These are phyloP conservation scores for Lota lota DNA, from an alignment of 2,113 vertebrate genomes.

Conservation along the genomic window DNA sequence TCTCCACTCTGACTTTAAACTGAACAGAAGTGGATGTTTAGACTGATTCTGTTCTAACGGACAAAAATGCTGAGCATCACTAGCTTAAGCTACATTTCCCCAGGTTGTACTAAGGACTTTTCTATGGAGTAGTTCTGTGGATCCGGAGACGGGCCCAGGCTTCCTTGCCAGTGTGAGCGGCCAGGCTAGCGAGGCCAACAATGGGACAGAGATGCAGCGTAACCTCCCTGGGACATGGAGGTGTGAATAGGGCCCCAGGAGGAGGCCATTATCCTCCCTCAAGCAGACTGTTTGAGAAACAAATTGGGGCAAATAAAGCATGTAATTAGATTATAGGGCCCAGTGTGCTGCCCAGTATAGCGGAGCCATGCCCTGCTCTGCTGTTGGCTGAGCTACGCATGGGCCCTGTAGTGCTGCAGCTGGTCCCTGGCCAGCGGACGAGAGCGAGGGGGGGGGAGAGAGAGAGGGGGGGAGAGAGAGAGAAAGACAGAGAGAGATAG, in stretches of 20 bases:
- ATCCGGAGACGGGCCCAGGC: background rate
- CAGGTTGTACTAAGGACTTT: too few relatives aligned
- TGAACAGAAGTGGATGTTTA: too few relatives aligned
- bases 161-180: background rate
- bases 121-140: too few relatives aligned
- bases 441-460: constrained; percentile 46
- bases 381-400: constrained; percentile 42
- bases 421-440: constrained; percentile 36
- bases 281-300: constrained; percentile 95
- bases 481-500: too few relatives aligned
- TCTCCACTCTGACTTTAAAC: too few relatives aligned
- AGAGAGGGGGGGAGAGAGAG: constrained; percentile 23
- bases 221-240: constrained; percentile 73
- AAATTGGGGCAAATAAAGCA: constrained; percentile 98
- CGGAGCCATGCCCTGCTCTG: constrained; percentile 16
- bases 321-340: constrained; percentile 95
- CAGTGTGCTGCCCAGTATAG: constrained; percentile 54
- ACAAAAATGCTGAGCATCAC: too few relatives aligned
- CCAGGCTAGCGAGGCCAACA: constrained; percentile 3
- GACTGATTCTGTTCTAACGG: too few relatives aligned
- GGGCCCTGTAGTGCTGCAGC: too few relatives aligned
- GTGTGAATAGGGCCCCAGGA: constrained; percentile 79
- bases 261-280: constrained; percentile 81
- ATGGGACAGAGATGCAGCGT: constrained; percentile 53
- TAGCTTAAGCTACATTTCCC: too few relatives aligned